These are phyloP conservation scores for Sula dactylatra DNA, from an alignment of 2,113 vertebrate genomes.

Conservation along the genomic window DNA sequence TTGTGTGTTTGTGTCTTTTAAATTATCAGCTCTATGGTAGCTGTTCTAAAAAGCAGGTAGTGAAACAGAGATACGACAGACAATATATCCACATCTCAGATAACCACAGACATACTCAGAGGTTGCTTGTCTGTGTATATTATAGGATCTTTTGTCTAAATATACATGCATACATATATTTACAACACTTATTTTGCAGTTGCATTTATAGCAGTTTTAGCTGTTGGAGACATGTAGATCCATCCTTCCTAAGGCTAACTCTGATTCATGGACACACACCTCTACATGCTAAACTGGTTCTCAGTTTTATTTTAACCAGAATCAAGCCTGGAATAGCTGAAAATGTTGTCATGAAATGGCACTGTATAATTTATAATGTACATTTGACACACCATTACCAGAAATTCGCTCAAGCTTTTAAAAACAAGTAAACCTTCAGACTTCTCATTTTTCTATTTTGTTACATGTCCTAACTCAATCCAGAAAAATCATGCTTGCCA, in stretches of 20 bases:
- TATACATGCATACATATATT: background rate
- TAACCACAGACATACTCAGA: background rate
- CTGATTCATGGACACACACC: background rate
- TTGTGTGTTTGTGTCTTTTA: background rate
- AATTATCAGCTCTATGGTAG: background rate
- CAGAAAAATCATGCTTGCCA: background rate
- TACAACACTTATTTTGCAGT: background rate
- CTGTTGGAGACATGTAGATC: background rate
- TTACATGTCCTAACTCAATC: background rate
- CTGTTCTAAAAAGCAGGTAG: background rate
- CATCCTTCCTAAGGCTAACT: background rate
- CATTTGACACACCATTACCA: background rate
- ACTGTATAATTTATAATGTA: background rate
- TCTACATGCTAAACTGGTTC: background rate
- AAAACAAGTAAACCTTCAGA: background rate
- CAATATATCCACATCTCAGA: background rate
- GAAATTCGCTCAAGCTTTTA: constrained; percentile 17
- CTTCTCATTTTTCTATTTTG: background rate
- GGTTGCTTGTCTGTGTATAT: background rate
- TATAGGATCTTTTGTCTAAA: background rate
- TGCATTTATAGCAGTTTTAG: background rate
- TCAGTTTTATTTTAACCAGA: background rate
- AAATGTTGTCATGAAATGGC: background rate
- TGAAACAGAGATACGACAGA: background rate
- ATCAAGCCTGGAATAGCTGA: background rate